Evolutionary conservation across 1,140 invertebrate genomes (phyloP).

Genomic region (Apis florea): DNA sequence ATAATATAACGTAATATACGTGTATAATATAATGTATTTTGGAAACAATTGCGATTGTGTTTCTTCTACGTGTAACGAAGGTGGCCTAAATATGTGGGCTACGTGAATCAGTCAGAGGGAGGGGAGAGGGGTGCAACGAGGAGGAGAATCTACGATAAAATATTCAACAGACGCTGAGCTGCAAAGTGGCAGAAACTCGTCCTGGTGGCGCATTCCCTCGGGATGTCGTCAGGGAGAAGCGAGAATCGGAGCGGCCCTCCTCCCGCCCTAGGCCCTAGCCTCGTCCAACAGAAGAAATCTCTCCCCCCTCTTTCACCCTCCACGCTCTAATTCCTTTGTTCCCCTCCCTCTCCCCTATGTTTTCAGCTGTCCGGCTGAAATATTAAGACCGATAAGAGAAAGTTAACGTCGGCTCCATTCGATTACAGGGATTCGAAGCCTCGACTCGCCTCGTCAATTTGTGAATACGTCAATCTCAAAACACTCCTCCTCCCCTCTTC

Average conservation of each 20-base stretch:
- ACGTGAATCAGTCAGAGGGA: slow-evolving; percentile 21
- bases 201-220: slow-evolving; percentile 51
- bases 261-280: slow-evolving; percentile 5
- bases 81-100: neutral
- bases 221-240: slow-evolving; percentile 44
- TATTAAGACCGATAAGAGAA: slow-evolving; percentile 46
- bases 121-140: neutral
- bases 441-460: slow-evolving; percentile 25
- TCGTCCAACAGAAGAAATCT: slow-evolving; percentile 40
- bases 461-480: slow-evolving; percentile 34
- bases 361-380: slow-evolving; percentile 20
- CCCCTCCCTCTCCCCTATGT: neutral
- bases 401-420: slow-evolving; percentile 42
- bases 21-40: no score
- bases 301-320: neutral
- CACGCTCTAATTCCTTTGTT: neutral
- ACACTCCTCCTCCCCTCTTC: no score
- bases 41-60: no score
- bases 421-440: slow-evolving; percentile 47
- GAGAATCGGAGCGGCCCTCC: slow-evolving; percentile 54
- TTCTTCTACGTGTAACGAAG: no score
- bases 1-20: no score
- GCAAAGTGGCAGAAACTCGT: slow-evolving; percentile 71
- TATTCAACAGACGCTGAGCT: slow-evolving; percentile 72
- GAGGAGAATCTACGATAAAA: slow-evolving; percentile 59